Percentiles rank a stretch among this genome's conserved stretches.
Conservation (phyloP, 2,797 vertebrate species). For the Fistularia commersonii region DNA sequence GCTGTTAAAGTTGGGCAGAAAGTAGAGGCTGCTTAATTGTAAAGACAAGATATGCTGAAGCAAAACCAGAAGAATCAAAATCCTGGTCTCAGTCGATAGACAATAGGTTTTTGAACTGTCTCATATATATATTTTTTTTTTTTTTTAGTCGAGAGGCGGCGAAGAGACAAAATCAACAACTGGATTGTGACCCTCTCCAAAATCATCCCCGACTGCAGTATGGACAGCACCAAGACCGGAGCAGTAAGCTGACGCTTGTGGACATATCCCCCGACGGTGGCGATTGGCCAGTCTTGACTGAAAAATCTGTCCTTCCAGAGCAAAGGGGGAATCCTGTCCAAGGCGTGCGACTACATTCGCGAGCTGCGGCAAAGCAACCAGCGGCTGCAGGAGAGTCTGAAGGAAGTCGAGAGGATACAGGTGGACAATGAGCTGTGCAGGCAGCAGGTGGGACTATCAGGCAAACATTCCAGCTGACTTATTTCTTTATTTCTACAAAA, state of each 20-base stretch:
- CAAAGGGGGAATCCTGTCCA: conserved; percentile 92
- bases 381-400: conserved; percentile 85
- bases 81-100: no score
- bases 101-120: no score
- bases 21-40: no score
- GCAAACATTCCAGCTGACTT: conserved; percentile 7
- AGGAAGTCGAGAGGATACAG: conserved; percentile 86
- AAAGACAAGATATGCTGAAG: no score
- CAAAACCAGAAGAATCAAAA: no score
- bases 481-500: conserved; percentile 8
- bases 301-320: conserved; percentile 69
- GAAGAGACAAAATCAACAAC: conserved; percentile 95
- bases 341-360: conserved; percentile 90
- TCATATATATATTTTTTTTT: background rate
- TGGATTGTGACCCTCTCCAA: conserved; percentile 93
- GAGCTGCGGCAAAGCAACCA: conserved; percentile 88
- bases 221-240: conserved; percentile 87
- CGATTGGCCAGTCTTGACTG: background rate
- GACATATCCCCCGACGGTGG: no score
- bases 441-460: conserved; percentile 79
- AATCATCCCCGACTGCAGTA: conserved; percentile 89
- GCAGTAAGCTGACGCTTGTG: conserved; percentile 71
- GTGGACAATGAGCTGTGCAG: conserved; percentile 86
- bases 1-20: conserved; percentile 18
- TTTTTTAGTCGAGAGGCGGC: conserved; percentile 82